Evolutionary conservation across 2,888 invertebrate species (phyloP).

Genomic region (Tryphoninae sp.): DNA sequence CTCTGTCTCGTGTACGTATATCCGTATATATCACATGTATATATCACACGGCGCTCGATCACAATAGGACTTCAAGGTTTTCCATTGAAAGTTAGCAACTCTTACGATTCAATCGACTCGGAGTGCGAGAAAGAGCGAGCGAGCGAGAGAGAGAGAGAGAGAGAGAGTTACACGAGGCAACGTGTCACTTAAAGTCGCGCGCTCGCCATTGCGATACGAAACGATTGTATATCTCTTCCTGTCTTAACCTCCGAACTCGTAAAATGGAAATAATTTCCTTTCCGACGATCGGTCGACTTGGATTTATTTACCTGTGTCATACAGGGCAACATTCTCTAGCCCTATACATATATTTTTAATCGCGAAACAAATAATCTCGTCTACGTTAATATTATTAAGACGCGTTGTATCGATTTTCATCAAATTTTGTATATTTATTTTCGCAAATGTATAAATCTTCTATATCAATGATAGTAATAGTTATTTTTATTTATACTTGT

Average conservation of each 20-base stretch:
- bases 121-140: background rate
- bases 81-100: constrained; percentile 53
- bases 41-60: constrained; percentile 22
- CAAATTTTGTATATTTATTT: no score
- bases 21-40: background rate
- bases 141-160: background rate
- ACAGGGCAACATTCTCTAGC: constrained; percentile 9
- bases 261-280: constrained; percentile 58
- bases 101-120: constrained; percentile 14
- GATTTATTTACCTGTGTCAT: constrained; percentile 58
- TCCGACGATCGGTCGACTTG: constrained; percentile 43
- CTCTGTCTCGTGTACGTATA: background rate
- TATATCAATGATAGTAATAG: no score
- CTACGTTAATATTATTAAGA: no score
- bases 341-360: constrained; percentile 25
- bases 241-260: constrained; percentile 64
- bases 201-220: constrained; percentile 37
- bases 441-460: background rate
- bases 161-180: constrained; percentile 19
- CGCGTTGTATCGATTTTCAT: no score
- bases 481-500: no score
- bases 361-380: no score
- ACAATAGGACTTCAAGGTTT: constrained; percentile 59
- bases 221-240: constrained; percentile 63
- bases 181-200: constrained; percentile 43